These are phyloP conservation scores for Eupithecia abbreviata DNA, from an alignment of 2,888 invertebrate genomes.

Conservation along the genomic window DNA sequence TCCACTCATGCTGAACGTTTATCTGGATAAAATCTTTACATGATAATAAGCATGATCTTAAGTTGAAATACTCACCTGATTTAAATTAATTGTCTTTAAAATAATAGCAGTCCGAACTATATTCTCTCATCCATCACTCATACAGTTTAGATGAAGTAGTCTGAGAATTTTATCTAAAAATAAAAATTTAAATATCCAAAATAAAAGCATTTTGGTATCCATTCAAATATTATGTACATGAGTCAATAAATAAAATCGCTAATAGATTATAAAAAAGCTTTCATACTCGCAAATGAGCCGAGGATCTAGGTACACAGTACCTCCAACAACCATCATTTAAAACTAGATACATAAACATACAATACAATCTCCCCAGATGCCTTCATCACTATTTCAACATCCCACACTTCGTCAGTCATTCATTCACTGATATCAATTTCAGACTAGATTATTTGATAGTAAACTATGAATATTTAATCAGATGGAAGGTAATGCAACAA, in stretches of 20 bases:
- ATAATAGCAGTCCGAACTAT: constrained; percentile 25
- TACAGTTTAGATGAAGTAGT: constrained; percentile 33
- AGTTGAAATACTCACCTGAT: constrained; percentile 25
- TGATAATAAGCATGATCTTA: constrained; percentile 10
- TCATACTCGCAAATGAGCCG: constrained; percentile 39
- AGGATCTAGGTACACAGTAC: constrained; percentile 26
- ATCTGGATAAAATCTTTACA: background rate
- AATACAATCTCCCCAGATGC: constrained; percentile 37
- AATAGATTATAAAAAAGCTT: constrained; percentile 49
- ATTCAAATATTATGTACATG: constrained; percentile 45
- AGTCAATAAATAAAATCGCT: constrained; percentile 56
- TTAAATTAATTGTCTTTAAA: constrained; percentile 37
- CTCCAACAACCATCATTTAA: constrained; percentile 38
- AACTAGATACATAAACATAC: constrained; percentile 42
- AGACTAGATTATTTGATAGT: constrained; percentile 70
- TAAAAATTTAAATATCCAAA: constrained; percentile 46
- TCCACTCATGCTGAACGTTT: background rate
- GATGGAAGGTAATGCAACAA: constrained; percentile 41
- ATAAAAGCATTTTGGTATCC: constrained; percentile 47
- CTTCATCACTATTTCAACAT: constrained; percentile 25
- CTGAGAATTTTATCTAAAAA: constrained; percentile 35
- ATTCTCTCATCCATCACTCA: constrained; percentile 33
- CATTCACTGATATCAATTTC: constrained; percentile 64
- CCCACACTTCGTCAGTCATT: constrained; percentile 55
- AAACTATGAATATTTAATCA: constrained; percentile 50